These are phyloP conservation scores for Mormoops blainvillei DNA, from an alignment of 2,113 vertebrate species.

Conservation along the genomic window DNA sequence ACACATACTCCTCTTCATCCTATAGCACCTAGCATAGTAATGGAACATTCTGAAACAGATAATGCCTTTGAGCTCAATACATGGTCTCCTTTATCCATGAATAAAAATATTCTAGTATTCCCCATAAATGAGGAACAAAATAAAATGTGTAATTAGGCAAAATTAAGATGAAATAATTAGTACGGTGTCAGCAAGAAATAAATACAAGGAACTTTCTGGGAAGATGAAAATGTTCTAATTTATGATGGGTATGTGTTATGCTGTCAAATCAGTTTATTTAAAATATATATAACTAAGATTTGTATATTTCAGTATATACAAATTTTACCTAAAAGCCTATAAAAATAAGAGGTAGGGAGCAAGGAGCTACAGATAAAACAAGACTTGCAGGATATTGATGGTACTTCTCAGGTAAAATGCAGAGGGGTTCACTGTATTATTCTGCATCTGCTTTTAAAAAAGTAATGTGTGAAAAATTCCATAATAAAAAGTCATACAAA, in stretches of 20 bases:
- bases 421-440: background rate
- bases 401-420: background rate
- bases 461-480: background rate
- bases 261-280: background rate
- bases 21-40: background rate
- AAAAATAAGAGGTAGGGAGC: background rate
- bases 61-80: background rate
- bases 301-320: background rate
- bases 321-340: constrained; percentile 24
- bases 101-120: background rate
- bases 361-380: background rate
- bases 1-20: background rate
- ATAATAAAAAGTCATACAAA: background rate
- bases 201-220: background rate
- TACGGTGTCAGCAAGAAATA: background rate
- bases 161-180: constrained; percentile 8
- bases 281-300: constrained; percentile 22
- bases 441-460: background rate
- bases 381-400: background rate
- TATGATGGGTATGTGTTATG: background rate
- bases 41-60: background rate
- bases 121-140: background rate
- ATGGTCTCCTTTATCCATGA: background rate
- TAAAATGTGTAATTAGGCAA: constrained; percentile 41
- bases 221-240: background rate